Evolutionary conservation across 2,888 invertebrate species (phyloP), one percentile per base, ranked within the genome.

Genomic region (Epinotia demarniana): DNA sequence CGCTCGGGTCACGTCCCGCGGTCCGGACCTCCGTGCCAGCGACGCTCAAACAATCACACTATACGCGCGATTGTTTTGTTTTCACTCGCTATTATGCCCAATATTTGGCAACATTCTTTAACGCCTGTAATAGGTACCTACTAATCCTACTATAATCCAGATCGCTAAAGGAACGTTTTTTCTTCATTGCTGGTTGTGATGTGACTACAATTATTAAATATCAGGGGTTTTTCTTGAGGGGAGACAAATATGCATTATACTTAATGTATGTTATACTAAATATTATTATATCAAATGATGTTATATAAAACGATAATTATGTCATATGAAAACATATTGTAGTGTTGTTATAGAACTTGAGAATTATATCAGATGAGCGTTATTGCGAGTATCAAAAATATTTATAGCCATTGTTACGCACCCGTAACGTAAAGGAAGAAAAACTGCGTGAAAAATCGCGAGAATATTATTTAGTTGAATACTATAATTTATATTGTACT

Each of bases 41-140:
- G 84, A 82, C 84, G 82, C 83, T 79, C 81, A 80, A 53, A 83
- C 76, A 61, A 61, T 64, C 72, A 18, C 19, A 57, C 75, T 67
- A 53, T 63, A 72, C 58, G 62, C 49, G 18, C 55, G 53, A 61
- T 66, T 72, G 71, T 75, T 75, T 66, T 72, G 70, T 70, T 64
- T 75, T 70, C 53, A 60, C 39, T 64, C 70, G 39, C 43, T 23
- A 5, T n/a, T 53, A 64, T 53, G 11, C 57, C 43, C 62, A 19
- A 63, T 46, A 49, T 70, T 69, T 33, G 55, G 53, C 27, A 27
- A 66, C 66, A 66, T 33, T 27, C 33, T 33, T 33, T 53, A 66
- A 23, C n/a, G n/a, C 18, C 27, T 66, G 53, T 66, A 33, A 66
- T 66, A 55, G n/a, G n/a, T n/a, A n/a, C n/a, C n/a, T n/a, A n/a